These are phyloP conservation scores for Motacilla alba DNA, from an alignment of 2,113 vertebrate species.

Conservation along the genomic window DNA sequence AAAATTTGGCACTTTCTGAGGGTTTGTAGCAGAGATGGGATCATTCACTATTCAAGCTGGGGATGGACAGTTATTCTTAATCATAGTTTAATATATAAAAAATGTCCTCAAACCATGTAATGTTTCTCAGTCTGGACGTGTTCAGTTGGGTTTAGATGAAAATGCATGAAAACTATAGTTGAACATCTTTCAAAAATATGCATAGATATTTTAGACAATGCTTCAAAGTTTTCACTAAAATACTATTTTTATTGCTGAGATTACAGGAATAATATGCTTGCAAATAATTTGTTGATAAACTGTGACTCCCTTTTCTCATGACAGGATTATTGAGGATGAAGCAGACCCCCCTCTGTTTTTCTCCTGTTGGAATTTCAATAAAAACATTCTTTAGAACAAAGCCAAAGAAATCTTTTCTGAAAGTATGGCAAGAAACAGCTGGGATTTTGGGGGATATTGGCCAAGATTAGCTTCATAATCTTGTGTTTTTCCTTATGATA, in stretches of 20 bases:
- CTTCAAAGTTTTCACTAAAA: neutral
- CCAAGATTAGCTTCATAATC: neutral
- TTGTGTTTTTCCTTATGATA: neutral
- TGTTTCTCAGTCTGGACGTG: accelerated
- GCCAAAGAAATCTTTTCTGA: neutral
- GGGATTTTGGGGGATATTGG: neutral
- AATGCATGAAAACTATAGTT: neutral
- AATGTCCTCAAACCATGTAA: accelerated
- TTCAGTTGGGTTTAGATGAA: neutral
- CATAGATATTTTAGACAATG: neutral
- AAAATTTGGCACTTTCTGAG: neutral
- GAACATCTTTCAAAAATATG: neutral
- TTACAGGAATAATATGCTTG: neutral
- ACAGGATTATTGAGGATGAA: neutral
- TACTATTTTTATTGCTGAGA: neutral
- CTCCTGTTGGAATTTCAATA: neutral
- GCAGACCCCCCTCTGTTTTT: neutral
- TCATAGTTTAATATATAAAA: neutral
- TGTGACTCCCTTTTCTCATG: neutral
- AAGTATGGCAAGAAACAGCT: neutral
- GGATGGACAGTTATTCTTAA: neutral
- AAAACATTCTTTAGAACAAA: neutral
- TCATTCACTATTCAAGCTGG: neutral
- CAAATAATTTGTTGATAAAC: neutral
- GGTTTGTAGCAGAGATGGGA: neutral